phyloP scores from a whole-genome alignment of 2,113 vertebrate species.

The Corythaeola cristata region DNA sequence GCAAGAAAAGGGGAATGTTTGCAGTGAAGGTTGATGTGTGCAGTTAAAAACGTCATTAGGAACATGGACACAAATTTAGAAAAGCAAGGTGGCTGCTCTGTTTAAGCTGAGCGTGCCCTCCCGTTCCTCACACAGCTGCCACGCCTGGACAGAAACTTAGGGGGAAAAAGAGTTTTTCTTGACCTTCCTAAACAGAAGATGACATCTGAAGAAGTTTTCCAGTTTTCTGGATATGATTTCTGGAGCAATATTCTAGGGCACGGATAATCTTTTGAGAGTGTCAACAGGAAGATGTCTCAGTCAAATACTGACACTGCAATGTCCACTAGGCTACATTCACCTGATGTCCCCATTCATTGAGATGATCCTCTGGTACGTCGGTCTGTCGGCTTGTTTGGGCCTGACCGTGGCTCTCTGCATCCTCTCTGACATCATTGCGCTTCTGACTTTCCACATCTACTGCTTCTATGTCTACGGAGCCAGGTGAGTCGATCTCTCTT shows the following conservation, averaged over 20 bases:
- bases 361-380: constrained; percentile 94
- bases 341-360: constrained; percentile 95
- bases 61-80: not conserved
- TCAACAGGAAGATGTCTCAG: not conserved
- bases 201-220: not conserved
- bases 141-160: not conserved
- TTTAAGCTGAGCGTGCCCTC: not conserved
- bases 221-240: not conserved
- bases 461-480: constrained; percentile 99
- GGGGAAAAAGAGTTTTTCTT: not conserved
- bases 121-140: not conserved
- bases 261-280: not conserved
- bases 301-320: not conserved
- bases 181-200: not conserved
- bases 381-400: constrained; percentile 90
- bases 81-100: not conserved
- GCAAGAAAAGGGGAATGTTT: not conserved
- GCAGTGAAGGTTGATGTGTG: not conserved
- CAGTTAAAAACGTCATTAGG: not conserved
- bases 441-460: constrained; percentile 98
- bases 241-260: not conserved
- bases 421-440: constrained; percentile 90
- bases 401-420: constrained; percentile 90
- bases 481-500: constrained; percentile 76
- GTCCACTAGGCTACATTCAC: constrained; percentile 89